These are phyloP conservation scores for Luperina testacea DNA, from an alignment of 2,888 invertebrate genomes.

Conservation along the genomic window DNA sequence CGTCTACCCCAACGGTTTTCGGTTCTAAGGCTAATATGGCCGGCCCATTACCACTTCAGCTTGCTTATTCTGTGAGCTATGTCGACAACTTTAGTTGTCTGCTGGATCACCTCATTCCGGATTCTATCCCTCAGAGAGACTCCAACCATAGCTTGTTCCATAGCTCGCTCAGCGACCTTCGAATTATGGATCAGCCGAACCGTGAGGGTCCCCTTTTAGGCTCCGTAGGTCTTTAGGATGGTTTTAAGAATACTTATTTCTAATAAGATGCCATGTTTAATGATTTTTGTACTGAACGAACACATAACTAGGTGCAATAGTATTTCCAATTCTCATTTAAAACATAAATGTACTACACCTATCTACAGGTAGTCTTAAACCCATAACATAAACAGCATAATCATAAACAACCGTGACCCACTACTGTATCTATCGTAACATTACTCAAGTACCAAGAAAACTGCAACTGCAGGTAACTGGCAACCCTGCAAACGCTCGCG, in stretches of 20 bases:
- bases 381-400: slow-evolving; percentile 28
- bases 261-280: not conserved
- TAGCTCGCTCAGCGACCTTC: too few species aligned
- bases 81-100: not conserved
- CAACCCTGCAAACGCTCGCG: slow-evolving; percentile 73
- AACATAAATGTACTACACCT: not conserved
- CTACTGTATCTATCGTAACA: slow-evolving; percentile 39
- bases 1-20: not conserved
- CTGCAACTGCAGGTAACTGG: slow-evolving; percentile 1
- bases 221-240: not conserved
- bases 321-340: not conserved
- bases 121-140: not conserved
- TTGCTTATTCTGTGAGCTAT: not conserved
- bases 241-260: not conserved
- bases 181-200: not conserved
- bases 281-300: not conserved
- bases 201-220: not conserved
- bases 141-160: not conserved
- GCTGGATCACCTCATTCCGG: not conserved
- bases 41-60: not conserved
- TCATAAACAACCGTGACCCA: slow-evolving; percentile 40
- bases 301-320: not conserved
- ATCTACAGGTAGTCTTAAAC: not conserved
- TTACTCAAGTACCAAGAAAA: slow-evolving; percentile 23
- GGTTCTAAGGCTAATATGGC: not conserved